Evolutionary conservation across 37 sponge, comb jelly and placozoan genomes (phyloP).

Genomic region (Ianthella basta): DNA sequence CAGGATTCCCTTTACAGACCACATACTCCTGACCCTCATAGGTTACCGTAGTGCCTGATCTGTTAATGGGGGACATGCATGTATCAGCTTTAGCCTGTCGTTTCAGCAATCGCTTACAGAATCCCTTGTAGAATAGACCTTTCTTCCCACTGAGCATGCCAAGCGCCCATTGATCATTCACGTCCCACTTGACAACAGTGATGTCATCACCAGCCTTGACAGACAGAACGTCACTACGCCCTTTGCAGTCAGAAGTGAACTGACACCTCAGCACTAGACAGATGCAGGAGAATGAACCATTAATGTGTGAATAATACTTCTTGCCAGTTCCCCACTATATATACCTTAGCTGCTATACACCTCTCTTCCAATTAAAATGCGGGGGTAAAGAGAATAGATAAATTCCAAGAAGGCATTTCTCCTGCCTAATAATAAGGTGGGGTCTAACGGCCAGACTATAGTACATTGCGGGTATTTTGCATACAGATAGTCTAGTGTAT

Average conservation of each 20-base stretch:
- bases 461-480: too few species aligned
- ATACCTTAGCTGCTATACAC: too few species aligned
- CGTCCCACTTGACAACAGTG: neutral
- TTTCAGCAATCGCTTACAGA: neutral
- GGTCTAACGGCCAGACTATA: too few species aligned
- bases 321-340: too few species aligned
- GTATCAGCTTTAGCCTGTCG: neutral
- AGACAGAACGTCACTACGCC: neutral
- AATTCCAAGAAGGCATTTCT: neutral
- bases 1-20: neutral
- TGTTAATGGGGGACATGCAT: neutral
- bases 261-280: neutral
- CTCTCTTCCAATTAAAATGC: neutral
- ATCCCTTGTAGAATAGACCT: neutral
- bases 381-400: neutral
- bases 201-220: conserved; percentile 2
- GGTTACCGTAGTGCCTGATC: neutral
- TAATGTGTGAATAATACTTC: too few species aligned
- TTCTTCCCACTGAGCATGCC: neutral
- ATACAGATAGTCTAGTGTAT: too few species aligned
- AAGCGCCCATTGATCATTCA: neutral
- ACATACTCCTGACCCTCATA: neutral
- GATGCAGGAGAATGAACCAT: too few species aligned
- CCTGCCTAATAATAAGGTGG: too few species aligned
- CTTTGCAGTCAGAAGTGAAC: neutral